Conservation (phyloP, 2,888 invertebrate species). For the Cephus pulcher region DNA sequence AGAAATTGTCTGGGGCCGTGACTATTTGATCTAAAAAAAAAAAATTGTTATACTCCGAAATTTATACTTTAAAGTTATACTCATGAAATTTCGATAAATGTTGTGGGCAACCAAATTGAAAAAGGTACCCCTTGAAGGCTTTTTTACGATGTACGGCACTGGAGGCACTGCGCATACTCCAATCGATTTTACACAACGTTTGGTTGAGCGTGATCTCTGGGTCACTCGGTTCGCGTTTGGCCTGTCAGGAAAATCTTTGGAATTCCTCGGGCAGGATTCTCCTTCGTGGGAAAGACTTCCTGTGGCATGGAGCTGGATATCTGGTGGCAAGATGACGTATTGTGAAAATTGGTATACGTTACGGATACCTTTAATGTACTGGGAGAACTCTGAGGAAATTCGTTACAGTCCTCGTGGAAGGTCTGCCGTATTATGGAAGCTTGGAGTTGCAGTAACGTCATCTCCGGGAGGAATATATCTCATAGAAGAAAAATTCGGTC, state of each 20-base stretch:
- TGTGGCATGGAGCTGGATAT: neutral
- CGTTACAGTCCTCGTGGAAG: neutral
- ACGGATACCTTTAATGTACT: neutral
- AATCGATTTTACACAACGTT: conserved; percentile 38
- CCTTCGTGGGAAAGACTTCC: neutral
- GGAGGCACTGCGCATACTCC: conserved; percentile 38
- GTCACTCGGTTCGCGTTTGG: conserved; percentile 26
- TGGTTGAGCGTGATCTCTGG: neutral
- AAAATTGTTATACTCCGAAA: neutral
- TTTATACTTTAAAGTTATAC: neutral
- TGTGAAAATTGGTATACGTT: neutral
- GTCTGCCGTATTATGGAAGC: neutral
- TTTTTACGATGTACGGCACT: neutral
- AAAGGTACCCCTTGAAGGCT: neutral
- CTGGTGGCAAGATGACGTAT: neutral
- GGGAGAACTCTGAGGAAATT: neutral
- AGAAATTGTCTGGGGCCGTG: neutral
- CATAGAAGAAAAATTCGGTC: neutral
- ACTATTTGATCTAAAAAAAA: neutral
- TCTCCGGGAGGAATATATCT: neutral
- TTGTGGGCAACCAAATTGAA: neutral
- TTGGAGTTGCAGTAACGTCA: neutral
- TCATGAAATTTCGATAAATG: neutral
- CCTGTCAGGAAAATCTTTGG: neutral
- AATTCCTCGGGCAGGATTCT: neutral